phyloP scores from a whole-genome alignment of 1,140 invertebrate genomes.

The Drosophila ohnishii region DNA sequence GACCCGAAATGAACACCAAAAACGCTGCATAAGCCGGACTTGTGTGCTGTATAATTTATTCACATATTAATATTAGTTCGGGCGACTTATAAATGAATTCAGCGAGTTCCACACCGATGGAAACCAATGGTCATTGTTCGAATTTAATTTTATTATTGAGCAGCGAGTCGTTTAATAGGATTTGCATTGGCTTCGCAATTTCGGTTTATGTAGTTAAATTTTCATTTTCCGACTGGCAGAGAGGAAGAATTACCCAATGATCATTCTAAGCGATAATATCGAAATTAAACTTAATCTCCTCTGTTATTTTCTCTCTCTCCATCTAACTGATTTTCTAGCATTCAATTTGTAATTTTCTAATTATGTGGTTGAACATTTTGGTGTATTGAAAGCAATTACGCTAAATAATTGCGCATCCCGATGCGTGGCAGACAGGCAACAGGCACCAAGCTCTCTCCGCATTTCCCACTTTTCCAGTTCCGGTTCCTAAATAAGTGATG shows the following conservation, averaged over 20 bases:
- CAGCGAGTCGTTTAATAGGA: constrained; percentile 44
- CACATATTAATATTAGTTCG: constrained; percentile 54
- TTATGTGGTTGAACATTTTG: constrained; percentile 63
- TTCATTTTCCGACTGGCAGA: neutral
- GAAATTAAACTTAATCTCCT: constrained; percentile 29
- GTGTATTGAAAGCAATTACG: constrained; percentile 71
- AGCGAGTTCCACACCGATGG: constrained; percentile 1
- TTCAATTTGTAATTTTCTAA: constrained; percentile 72
- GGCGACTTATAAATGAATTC: constrained; percentile 26
- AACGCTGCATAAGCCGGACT: constrained; percentile 30
- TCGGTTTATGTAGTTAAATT: constrained; percentile 19
- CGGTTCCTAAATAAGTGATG: constrained; percentile 30
- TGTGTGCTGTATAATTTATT: constrained; percentile 60
- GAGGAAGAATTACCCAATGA: neutral
- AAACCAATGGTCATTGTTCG: constrained; percentile 5
- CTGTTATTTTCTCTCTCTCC: neutral
- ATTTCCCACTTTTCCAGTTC: constrained; percentile 2
- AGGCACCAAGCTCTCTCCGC: neutral
- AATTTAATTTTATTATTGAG: constrained; percentile 56
- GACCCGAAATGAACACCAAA: constrained; percentile 37
- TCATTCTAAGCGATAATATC: constrained; percentile 24
- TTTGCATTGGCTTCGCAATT: constrained; percentile 28
- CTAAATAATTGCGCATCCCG: constrained; percentile 64
- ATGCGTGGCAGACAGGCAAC: constrained; percentile 21
- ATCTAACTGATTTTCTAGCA: constrained; percentile 27